These are phyloP conservation scores for Heliconius congener DNA, from an alignment of 1,140 invertebrate genomes.

Conservation along the genomic window DNA sequence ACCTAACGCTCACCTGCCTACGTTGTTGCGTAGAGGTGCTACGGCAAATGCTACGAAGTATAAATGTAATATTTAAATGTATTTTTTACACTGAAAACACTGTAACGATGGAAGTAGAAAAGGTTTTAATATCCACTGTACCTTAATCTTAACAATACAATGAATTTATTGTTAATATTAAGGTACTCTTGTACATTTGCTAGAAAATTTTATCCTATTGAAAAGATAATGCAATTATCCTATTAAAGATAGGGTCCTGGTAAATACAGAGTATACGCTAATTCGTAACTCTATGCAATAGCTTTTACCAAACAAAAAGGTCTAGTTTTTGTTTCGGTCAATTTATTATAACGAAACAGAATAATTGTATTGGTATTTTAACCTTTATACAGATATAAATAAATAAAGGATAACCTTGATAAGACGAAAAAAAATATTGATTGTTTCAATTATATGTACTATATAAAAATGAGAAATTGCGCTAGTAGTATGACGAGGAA, in stretches of 20 bases:
- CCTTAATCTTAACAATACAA: no score
- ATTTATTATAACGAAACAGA: no score
- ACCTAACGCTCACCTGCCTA: constrained; percentile 44
- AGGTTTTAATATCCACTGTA: no score
- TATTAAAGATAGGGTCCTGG: no score
- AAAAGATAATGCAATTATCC: no score
- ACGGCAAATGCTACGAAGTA: constrained; percentile 64
- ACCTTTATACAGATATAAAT: neutral
- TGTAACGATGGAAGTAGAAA: neutral
- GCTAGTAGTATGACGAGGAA: constrained; percentile 37
- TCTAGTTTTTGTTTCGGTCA: no score
- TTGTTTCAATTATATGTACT: neutral
- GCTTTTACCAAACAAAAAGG: no score
- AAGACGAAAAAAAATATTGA: neutral
- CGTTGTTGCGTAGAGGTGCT: constrained; percentile 64
- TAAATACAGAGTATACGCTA: no score
- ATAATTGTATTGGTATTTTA: neutral
- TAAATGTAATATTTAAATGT: constrained; percentile 8
- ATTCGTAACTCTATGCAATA: no score
- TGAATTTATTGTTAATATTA: no score
- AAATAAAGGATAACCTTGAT: neutral
- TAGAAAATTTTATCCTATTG: no score
- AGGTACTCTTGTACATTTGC: no score
- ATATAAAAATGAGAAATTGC: constrained; percentile 45
- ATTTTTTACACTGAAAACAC: neutral